Evolutionary conservation across 1,140 invertebrate genomes (phyloP), one percentile per base, ranked within the genome.

Genomic region (Heliconius nattereri): DNA sequence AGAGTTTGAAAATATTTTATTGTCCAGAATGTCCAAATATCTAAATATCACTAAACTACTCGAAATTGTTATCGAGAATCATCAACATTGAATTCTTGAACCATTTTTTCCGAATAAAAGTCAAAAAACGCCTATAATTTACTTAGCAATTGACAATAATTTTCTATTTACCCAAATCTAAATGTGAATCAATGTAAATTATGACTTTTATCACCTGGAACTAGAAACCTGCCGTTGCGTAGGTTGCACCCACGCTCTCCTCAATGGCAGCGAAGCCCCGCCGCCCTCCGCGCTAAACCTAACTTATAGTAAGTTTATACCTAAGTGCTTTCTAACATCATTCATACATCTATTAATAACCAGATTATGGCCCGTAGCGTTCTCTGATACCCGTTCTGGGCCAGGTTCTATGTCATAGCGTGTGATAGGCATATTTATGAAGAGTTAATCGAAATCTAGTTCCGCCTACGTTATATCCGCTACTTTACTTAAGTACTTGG

Each of bases 291-390:
- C 40, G 71, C 75, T 73, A 75, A 40, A 70, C 71, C 79, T 73
- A 80, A 37, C 75, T 76, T 52, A 73, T 72, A 52, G 19, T 52
- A 52, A 52, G 7, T 52, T 52, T 49, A 54, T 54, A 32, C 78
- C 78, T 79, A 79, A 82, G 77, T 81, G 78, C 81, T 82, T 79
- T 76, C 79, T 76, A 76, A 78, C 71, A 79, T 82, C 81, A 82
- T 82, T 79, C 81, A 82, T 79, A 52, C 74, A 73, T 72, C 81
- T 82, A 82, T 79, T 82, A 82, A 79, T 82, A 82, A 79, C 81
- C 71, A 71, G 70, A 72, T 78, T 73, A 78, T 78, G 29, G 76
- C 76, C 76, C 70, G 40, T 37, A 71, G 74, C 78, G 60, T 60
- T 73, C 45, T 54, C 71, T 73, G 35, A 78, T 74, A 75, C 79